These are phyloP conservation scores for Chrysina gloriosa DNA, from an alignment of 2,888 invertebrate genomes.

Conservation along the genomic window DNA sequence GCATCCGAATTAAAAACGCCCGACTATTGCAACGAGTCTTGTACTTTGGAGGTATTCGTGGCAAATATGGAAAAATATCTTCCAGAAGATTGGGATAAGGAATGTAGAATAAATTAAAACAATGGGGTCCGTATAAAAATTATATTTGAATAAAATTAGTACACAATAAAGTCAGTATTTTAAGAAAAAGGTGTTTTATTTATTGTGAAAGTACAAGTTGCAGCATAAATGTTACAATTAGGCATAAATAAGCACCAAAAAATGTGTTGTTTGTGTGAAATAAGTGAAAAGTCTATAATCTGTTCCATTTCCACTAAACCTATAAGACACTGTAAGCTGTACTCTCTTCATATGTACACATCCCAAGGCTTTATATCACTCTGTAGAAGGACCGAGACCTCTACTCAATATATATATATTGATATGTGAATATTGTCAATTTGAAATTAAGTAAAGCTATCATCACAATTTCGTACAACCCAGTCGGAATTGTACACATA, in stretches of 20 bases:
- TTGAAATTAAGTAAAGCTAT: slow-evolving; percentile 59
- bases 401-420: slow-evolving; percentile 52
- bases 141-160: slow-evolving; percentile 35
- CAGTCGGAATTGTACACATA: slow-evolving; percentile 31
- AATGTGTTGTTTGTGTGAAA: slow-evolving; percentile 42
- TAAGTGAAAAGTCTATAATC: slow-evolving; percentile 39
- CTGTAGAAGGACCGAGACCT: slow-evolving; percentile 54
- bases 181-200: slow-evolving; percentile 50
- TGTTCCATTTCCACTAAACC: slow-evolving; percentile 48
- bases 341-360: slow-evolving; percentile 55
- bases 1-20: slow-evolving; percentile 71
- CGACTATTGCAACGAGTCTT: slow-evolving; percentile 69
- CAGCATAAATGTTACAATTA: slow-evolving; percentile 62
- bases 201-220: slow-evolving; percentile 52
- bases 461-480: slow-evolving; percentile 54
- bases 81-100: slow-evolving; percentile 75
- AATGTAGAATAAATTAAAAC: slow-evolving; percentile 65
- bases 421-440: slow-evolving; percentile 65
- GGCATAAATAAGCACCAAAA: slow-evolving; percentile 62
- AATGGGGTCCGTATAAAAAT: slow-evolving; percentile 15
- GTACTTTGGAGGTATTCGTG: slow-evolving; percentile 15
- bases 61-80: slow-evolving; percentile 66
- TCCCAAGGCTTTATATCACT: slow-evolving; percentile 64
- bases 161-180: slow-evolving; percentile 35
- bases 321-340: slow-evolving; percentile 55